A percentile compares a stretch with the other conserved stretches of the same genome.
phyloP scores from a whole-genome alignment of 2,797 vertebrate species.

The Busarellus nigricollis region DNA sequence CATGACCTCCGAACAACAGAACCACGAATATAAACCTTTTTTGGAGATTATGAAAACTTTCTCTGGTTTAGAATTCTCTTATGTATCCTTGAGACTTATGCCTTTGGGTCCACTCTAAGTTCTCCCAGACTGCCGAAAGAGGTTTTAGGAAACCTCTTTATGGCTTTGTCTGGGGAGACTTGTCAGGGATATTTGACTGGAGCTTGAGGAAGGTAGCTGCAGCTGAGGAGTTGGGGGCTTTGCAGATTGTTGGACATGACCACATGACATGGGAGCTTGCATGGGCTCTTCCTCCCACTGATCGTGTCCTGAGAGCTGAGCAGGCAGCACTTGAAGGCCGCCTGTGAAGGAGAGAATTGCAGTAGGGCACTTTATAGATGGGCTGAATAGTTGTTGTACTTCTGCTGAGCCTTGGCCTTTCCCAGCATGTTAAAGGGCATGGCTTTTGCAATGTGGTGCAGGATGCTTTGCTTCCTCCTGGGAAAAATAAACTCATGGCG shows the following conservation, averaged over 20 bases:
- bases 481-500: accelerated
- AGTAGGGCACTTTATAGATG: neutral
- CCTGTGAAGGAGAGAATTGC: neutral
- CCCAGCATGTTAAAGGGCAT: neutral
- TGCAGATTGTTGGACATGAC: neutral
- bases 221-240: neutral
- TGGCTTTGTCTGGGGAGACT: neutral
- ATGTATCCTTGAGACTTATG: accelerated
- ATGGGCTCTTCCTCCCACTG: neutral
- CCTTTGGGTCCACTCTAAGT: neutral
- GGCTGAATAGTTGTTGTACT: neutral
- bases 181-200: neutral
- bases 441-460: neutral
- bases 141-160: neutral
- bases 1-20: neutral
- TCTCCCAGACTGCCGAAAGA: neutral
- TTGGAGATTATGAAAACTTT: neutral
- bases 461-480: neutral
- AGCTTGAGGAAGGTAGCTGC: neutral
- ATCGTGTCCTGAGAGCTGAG: neutral
- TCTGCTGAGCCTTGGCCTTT: neutral
- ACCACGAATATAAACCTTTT: neutral
- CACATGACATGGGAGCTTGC: neutral
- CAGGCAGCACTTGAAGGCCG: too few species aligned
- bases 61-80: neutral